phyloP scores from a whole-genome alignment of 2,797 vertebrate genomes.

The Danio kyathit region DNA sequence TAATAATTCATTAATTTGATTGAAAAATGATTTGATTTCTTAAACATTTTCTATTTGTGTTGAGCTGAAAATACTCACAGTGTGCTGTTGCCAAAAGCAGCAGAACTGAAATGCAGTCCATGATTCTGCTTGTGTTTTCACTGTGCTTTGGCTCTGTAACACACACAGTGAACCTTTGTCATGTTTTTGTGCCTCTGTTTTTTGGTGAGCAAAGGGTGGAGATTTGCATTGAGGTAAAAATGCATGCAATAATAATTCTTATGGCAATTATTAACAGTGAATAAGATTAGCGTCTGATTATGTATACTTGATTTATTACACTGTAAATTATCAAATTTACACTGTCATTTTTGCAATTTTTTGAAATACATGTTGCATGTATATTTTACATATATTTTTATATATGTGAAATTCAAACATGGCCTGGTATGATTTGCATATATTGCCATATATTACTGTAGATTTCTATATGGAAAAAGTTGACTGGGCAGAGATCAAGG shows the following conservation, averaged over 20 bases:
- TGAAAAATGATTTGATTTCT: too few relatives aligned
- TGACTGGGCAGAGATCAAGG: too few relatives aligned
- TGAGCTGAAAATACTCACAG: neutral
- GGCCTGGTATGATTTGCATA: too few relatives aligned
- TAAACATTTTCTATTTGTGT: neutral
- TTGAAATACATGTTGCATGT: too few relatives aligned
- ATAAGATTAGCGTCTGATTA: neutral
- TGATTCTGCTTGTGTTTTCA: neutral
- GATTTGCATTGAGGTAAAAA: neutral
- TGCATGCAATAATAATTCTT: neutral
- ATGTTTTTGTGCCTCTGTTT: neutral
- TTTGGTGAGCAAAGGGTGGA: neutral
- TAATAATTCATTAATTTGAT: too few relatives aligned
- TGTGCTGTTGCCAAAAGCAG: neutral
- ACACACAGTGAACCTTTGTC: neutral
- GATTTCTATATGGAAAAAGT: too few relatives aligned
- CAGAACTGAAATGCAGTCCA: neutral
- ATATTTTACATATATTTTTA: too few relatives aligned
- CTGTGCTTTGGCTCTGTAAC: neutral
- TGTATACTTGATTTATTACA: neutral
- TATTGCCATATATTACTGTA: too few relatives aligned
- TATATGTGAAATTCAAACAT: too few relatives aligned
- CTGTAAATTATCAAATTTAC: too few relatives aligned
- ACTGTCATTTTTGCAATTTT: too few relatives aligned
- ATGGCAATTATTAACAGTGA: neutral